These are phyloP conservation scores for Dynastes maya DNA, from an alignment of 2,888 invertebrate species.

Conservation along the genomic window DNA sequence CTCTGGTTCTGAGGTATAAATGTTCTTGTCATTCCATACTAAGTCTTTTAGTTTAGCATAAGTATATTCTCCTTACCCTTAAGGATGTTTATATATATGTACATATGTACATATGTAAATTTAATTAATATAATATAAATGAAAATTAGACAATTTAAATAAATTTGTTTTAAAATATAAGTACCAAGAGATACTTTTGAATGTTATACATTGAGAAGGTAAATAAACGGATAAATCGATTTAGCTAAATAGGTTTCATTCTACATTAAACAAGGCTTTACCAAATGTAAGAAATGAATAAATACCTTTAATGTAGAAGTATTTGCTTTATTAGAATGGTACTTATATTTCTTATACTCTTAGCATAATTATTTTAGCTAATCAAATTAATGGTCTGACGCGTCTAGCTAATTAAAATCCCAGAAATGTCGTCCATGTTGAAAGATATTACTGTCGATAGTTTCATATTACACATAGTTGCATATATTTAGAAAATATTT, in stretches of 20 bases:
- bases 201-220: too few relatives aligned
- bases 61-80: slow-evolving; percentile 6
- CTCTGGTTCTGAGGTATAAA: background rate
- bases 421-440: too few relatives aligned
- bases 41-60: slow-evolving; percentile 7
- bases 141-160: background rate
- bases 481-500: too few relatives aligned
- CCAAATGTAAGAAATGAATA: too few relatives aligned
- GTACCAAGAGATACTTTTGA: background rate
- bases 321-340: background rate
- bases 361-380: background rate
- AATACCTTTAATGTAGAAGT: too few relatives aligned
- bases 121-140: background rate
- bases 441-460: too few relatives aligned
- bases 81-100: slow-evolving; percentile 20
- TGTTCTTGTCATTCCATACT: slow-evolving; percentile 30
- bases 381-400: too few relatives aligned
- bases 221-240: too few relatives aligned
- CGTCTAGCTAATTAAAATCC: too few relatives aligned
- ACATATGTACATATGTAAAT: slow-evolving; percentile 18
- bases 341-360: background rate
- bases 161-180: background rate
- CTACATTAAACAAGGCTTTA: too few relatives aligned
- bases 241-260: too few relatives aligned
- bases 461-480: too few relatives aligned